phyloP scores from a whole-genome alignment of 1,140 invertebrate species.

The Ostrea edulis region DNA sequence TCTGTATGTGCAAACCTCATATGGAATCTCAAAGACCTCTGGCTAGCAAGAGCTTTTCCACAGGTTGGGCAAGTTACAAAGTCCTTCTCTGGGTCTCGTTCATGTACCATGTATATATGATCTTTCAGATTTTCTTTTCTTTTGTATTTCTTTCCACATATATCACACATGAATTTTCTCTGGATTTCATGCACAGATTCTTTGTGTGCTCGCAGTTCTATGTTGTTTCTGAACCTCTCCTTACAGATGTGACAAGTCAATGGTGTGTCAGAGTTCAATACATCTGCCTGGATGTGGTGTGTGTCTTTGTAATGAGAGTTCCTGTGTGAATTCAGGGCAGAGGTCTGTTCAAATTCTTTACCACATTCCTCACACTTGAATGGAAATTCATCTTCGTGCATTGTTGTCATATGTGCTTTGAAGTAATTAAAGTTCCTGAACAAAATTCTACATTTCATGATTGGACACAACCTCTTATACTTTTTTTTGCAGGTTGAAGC shows the following conservation, averaged over 20 bases:
- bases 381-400: slow-evolving; percentile 26
- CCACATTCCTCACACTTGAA: slow-evolving; percentile 20
- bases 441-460: slow-evolving; percentile 5
- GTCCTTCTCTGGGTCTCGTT: background rate
- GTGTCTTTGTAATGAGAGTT: slow-evolving; percentile 25
- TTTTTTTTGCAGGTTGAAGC: slow-evolving; percentile 5
- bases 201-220: background rate
- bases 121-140: slow-evolving; percentile 41
- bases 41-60: slow-evolving; percentile 22
- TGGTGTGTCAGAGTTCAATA: slow-evolving; percentile 17
- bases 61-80: slow-evolving; percentile 1
- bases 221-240: slow-evolving; percentile 26
- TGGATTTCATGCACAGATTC: background rate
- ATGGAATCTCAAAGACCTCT: background rate
- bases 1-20: slow-evolving; percentile 14
- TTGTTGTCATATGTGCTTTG: slow-evolving; percentile 31
- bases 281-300: background rate
- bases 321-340: slow-evolving; percentile 20
- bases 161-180: slow-evolving; percentile 36
- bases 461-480: slow-evolving; percentile 3
- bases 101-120: slow-evolving; percentile 11
- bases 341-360: slow-evolving; percentile 7
- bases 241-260: slow-evolving; percentile 6
- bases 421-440: slow-evolving; percentile 35
- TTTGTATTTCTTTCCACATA: slow-evolving; percentile 29